Base-by-base conservation (phyloP, 2,113 vertebrate species). In the Sebastes fasciatus region DNA sequence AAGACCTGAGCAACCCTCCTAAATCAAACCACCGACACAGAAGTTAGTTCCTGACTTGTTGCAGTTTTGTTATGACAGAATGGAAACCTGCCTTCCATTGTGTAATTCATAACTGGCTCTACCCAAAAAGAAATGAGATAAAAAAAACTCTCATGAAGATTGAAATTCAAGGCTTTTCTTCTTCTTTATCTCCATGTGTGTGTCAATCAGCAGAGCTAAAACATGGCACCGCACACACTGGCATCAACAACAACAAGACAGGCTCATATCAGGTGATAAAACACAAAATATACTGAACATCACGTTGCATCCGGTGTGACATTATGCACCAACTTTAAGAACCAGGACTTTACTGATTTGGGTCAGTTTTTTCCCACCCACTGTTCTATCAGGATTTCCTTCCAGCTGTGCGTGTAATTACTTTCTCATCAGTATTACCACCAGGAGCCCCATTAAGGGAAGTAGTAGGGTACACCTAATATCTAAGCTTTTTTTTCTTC, bases 371-470 rank as follows among this genome's bases (percentile, higher is more conserved):
- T 79, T 57, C 57, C 54, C 54, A 16, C 43, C 79, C 73, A 74
- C 85, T 82, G 62, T 87, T 92, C 64, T 83, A 88, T 91, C 89
- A 90, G 90, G 77, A 88, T 89, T 93, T 90, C 89, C 88, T 79
- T 93, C 93, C 90, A 93, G 91, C 90, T 90, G 89, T 89, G 92
- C 87, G 69, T 88, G 87, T 89, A 91, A 94, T 93, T 91, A 93
- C 82, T 89, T 92, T 92, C 90, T 91, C 91, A 93, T 94, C 90
- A 88, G 88, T 51, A 65, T 86, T 77, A 90, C 68, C 90, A 92
- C 85, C 86, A 89, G 89, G 88, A 80, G 79, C 90, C 76, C 84
- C 75, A 88, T 90, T 90, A 91, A 82, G 54, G 74, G 77, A 86
- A 85, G 55, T 68, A 82, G 68, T 73, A 76, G 64, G 62, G 62